Evolutionary conservation across 1,140 invertebrate species (phyloP), one percentile per base, ranked within the genome.

Genomic region (Drosophila bifasciata): DNA sequence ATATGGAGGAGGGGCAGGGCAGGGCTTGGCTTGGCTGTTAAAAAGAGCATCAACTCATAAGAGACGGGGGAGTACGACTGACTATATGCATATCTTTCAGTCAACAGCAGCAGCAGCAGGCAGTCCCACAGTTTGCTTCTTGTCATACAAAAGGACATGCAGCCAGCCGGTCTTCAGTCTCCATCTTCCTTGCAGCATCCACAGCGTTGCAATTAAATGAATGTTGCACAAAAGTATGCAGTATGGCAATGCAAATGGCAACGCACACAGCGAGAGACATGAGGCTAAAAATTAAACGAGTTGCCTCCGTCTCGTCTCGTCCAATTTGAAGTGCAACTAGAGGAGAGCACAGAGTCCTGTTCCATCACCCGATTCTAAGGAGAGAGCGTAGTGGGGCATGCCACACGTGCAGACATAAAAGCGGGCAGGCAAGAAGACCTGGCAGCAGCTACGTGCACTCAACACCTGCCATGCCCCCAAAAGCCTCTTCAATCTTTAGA

Each of bases 131-230:
- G 68, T 53, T 53, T 61, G 70, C 11, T 4, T 73, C 56, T 73
- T 73, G 69, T 62, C 69, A 56, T 60, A 73, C 70, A 73, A 73
- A 73, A 73, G 61, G 69, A 64, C 70, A 73, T 19, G 7, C 40
- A 13, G 15, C 41, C 6, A 17, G 48, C 39, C 3, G 3, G 9
- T 25, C 57, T 19, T 44, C 25, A 8, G 15, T 19, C 19, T 55
- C 32, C 46, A 13, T 52, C 41, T 48, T 11, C 28, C 28, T 9
- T 32, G 28, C 28, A 32, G 28, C 32, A 36, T 36, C 32, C 41
- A 52, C 63, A 58, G 62, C 68, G 58, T 61, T 83, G 79, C 81
- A 85, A 85, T 86, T 86, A 86, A 85, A 81, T 74, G 69, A 73
- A 85, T 68, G 73, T 36, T 17, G 49, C 69, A 73, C 69, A 73